Conservation (phyloP, 2,888 invertebrate species). For the Muscina levida region DNA sequence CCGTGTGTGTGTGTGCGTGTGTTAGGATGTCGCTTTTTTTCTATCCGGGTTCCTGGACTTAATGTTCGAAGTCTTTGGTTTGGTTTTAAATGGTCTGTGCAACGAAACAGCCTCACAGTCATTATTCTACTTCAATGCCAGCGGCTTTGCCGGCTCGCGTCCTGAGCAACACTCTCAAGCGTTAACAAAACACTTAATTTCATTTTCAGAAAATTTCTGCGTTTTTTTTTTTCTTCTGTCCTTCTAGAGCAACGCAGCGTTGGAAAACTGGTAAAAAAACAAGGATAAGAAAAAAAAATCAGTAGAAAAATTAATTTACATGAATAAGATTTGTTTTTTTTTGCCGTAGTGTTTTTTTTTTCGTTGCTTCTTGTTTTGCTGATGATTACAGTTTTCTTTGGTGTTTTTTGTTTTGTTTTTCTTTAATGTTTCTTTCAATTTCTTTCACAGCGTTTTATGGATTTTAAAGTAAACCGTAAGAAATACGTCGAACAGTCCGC, state of each 20-base stretch:
- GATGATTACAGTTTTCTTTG: conserved; percentile 49
- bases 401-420: conserved; percentile 31
- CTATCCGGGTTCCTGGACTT: too few species aligned
- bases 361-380: too few species aligned
- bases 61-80: not conserved
- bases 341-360: conserved; percentile 38
- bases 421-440: conserved; percentile 1
- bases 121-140: not conserved
- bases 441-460: conserved; percentile 3
- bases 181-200: conserved; percentile 63
- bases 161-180: conserved; percentile 30
- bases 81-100: conserved; percentile 19
- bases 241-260: not conserved
- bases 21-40: too few species aligned
- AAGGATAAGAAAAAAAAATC: conserved; percentile 26
- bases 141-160: not conserved
- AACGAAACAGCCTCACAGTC: not conserved
- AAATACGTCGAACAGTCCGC: not conserved
- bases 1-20: too few species aligned
- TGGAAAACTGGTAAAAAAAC: too few species aligned
- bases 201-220: conserved; percentile 31
- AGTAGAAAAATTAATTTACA: conserved; percentile 60
- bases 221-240: conserved; percentile 2
- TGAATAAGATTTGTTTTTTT: conserved; percentile 32
- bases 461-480: conserved; percentile 11